Evolutionary conservation across 2,888 invertebrate species (phyloP), one percentile per base, ranked within the genome.

Genomic region (Rhamnusium bicolor): DNA sequence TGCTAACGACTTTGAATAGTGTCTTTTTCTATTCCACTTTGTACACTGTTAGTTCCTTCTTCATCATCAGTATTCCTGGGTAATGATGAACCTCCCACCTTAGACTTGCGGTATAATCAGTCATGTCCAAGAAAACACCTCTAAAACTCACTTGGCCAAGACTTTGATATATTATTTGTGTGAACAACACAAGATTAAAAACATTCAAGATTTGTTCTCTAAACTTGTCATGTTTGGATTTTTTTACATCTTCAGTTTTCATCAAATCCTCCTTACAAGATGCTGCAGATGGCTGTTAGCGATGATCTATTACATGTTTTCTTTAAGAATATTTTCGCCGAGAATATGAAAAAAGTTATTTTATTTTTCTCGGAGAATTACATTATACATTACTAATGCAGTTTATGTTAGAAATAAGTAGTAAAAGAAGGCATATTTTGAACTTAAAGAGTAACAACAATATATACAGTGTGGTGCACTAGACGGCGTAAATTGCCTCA

Each of bases 211-310:
- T 86, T 85, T 84, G 85, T 85, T 85, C 82, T 83, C 79, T 77
- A 78, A 81, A 83, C 79, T 78, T 81, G 83, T 84, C 92, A 97
- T 97, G 95, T 98, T 85, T 94, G 94, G 81, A 97, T 75, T 79
- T 76, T 80, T 76, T 79, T 76, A 82, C 81, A 83, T 78, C 79
- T 81, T 74, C 68, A 29, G 69, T 67, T 74, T 72, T 69, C 72
- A 69, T 58, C 53, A 40, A 49, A 68, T 70, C 56, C 60, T 58
- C 21, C 51, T 65, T 68, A 56, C 47, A 66, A 24, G 51, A 63
- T 63, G 51, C 47, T 63, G 49, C 27, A 47, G 51, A 56, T 67
- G 68, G 58, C 19, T 27, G 66, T 66, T 54, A 46, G 46, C 19
- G 24, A 68, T 58, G 49, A 58, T 68, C 27, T 68, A 58, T 61